Conservation (phyloP, 1,140 invertebrate genomes). For the Drosophila auraria region DNA sequence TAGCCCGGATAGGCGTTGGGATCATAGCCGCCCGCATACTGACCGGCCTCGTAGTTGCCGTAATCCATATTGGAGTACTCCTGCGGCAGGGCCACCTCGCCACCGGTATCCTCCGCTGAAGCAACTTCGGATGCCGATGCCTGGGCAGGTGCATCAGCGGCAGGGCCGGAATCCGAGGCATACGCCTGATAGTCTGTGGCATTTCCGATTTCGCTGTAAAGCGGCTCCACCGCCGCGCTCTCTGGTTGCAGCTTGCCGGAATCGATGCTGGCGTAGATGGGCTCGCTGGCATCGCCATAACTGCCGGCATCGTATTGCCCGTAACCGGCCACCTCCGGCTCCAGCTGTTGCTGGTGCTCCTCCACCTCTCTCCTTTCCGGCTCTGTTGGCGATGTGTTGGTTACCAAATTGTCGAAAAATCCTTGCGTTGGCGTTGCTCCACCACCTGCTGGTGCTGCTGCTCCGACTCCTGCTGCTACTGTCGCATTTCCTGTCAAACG, state of each 20-base stretch:
- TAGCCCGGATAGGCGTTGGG: constrained; percentile 81
- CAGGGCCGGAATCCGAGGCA: constrained; percentile 50
- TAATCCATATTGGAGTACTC: constrained; percentile 80
- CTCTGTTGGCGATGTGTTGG: constrained; percentile 33
- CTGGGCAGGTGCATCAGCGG: constrained; percentile 6
- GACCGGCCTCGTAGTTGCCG: constrained; percentile 72
- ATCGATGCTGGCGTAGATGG: constrained; percentile 72
- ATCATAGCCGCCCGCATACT: constrained; percentile 75
- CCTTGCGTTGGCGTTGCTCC: constrained; percentile 37
- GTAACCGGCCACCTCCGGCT: constrained; percentile 47
- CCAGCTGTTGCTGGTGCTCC: constrained; percentile 11
- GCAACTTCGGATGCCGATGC: constrained; percentile 2
- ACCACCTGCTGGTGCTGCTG: constrained; percentile 2
- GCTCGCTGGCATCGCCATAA: constrained; percentile 62
- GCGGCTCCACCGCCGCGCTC: constrained; percentile 47
- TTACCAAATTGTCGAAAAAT: constrained; percentile 70
- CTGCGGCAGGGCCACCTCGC: constrained; percentile 48
- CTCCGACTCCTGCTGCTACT: constrained; percentile 19
- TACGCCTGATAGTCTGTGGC: constrained; percentile 75
- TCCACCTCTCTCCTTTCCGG: constrained; percentile 7
- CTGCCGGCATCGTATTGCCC: constrained; percentile 65
- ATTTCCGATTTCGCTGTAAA: constrained; percentile 81
- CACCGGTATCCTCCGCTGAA: neutral
- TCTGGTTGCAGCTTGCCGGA: constrained; percentile 45
- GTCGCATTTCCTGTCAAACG: constrained; percentile 58